These are phyloP conservation scores for Neodiprion virginianus DNA, from an alignment of 1,140 invertebrate genomes.

Conservation along the genomic window DNA sequence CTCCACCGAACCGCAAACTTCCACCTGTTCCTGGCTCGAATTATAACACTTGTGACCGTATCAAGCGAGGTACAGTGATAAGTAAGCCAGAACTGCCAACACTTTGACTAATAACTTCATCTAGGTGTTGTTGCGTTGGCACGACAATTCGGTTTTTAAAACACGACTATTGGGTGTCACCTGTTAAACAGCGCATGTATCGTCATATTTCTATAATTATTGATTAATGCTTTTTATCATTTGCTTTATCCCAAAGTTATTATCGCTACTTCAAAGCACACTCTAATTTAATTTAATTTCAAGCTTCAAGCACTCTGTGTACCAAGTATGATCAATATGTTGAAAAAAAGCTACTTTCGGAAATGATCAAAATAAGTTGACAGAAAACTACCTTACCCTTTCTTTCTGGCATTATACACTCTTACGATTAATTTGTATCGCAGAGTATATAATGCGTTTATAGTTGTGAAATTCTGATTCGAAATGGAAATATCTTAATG, in stretches of 20 bases:
- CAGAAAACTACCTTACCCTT: conserved; percentile 28
- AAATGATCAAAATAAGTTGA: background rate
- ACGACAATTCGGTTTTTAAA: conserved; percentile 23
- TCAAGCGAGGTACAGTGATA: conserved; percentile 90
- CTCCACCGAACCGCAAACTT: conserved; percentile 88
- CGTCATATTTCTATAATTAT: conserved; percentile 21
- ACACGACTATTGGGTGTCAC: conserved; percentile 1
- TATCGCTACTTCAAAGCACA: conserved; percentile 18
- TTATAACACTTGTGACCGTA: conserved; percentile 91
- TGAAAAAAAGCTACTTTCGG: background rate
- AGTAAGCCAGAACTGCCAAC: conserved; percentile 72
- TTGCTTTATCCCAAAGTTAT: conserved; percentile 26
- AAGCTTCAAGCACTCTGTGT: conserved; percentile 29
- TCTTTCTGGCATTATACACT: conserved; percentile 19
- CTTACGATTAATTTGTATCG: no score
- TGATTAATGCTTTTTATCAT: conserved; percentile 23
- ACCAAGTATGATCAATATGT: conserved; percentile 25
- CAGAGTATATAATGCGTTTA: no score
- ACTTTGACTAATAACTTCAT: conserved; percentile 43
- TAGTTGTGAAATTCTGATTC: no score
- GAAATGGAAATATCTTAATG: background rate
- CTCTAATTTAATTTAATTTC: conserved; percentile 28
- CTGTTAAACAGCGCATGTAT: conserved; percentile 11
- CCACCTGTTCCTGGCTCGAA: conserved; percentile 90
- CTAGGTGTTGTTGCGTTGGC: conserved; percentile 34